These are phyloP conservation scores for Equus przewalskii DNA, from an alignment of 2,113 vertebrate genomes.

Conservation along the genomic window DNA sequence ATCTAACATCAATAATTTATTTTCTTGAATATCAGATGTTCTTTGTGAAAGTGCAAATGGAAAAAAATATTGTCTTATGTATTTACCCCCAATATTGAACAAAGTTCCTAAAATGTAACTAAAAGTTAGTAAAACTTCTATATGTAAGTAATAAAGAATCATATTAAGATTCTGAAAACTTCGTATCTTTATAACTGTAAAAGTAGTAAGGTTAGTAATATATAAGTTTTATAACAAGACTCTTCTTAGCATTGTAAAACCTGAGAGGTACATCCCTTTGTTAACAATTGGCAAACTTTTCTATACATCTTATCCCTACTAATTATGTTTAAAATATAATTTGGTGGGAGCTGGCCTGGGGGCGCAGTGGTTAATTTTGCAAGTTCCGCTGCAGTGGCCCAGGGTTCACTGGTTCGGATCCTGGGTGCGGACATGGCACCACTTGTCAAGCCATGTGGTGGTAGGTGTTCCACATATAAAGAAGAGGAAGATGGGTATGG, in stretches of 20 bases:
- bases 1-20: background rate
- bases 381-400: too few species aligned
- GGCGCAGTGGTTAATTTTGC: too few species aligned
- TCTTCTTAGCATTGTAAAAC: background rate
- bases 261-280: background rate
- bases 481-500: too few species aligned
- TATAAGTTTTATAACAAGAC: background rate
- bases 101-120: background rate
- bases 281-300: background rate
- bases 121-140: background rate
- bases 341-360: background rate
- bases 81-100: background rate
- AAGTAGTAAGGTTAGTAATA: background rate
- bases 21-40: background rate
- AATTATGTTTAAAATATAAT: background rate
- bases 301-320: background rate
- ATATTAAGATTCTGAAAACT: background rate
- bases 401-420: too few species aligned
- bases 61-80: background rate
- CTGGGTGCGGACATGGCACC: too few species aligned
- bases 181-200: background rate
- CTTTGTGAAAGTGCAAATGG: background rate
- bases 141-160: background rate
- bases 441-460: too few species aligned
- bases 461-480: too few species aligned